Evolutionary conservation across 2,888 invertebrate species (phyloP), one percentile per base, ranked within the genome.

Genomic region (Stenotaenia linearis): DNA sequence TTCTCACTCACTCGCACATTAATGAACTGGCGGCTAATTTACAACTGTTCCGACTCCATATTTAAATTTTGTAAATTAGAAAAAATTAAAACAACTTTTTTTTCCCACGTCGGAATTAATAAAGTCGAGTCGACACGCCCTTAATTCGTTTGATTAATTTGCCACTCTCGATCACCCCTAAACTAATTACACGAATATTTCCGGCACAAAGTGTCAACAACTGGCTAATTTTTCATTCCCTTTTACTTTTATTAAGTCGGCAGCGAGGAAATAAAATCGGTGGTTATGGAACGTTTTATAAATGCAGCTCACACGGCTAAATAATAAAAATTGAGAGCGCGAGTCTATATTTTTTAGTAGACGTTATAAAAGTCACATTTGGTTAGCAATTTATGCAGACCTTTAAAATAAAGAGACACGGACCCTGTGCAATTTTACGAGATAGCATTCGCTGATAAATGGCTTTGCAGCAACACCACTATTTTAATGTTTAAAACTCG

Each of bases 401-500:
- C 69, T 69, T 69, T 69, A 45, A 45, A 45, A 45, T 45, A 45
- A 45, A 45, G 18, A 45, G 45, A 45, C 45, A 45, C 45, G 45
- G 45, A 45, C 45, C 45, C 45, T 5, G 3, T 4, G 25, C 69
- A 69, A 69, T 69, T 69, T 69, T 69, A 69, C 28, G 69, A 69
- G 69, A 69, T 69, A 28, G 25, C 69, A 69, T 69, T 69, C 69
- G 12, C 69, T 69, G 25, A 69, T 25, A 69, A 69, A 69, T 25
- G 69, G 69, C 69, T 25, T 25, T 28, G 69, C 69, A 25, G 28
- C 69, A 69, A 69, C 25, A 28, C 69, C 28, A 69, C 69, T 69
- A 69, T 69, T 69, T 69, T 69, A 69, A 69, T 69, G 69, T 69
- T 69, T 69, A 69, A 69, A 69, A 69, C 69, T 69, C 69, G 9